A percentile compares a stretch with the other conserved stretches of the same genome.
These are phyloP conservation scores for Mellilla xanthometata DNA, from an alignment of 2,888 invertebrate species.

Conservation along the genomic window DNA sequence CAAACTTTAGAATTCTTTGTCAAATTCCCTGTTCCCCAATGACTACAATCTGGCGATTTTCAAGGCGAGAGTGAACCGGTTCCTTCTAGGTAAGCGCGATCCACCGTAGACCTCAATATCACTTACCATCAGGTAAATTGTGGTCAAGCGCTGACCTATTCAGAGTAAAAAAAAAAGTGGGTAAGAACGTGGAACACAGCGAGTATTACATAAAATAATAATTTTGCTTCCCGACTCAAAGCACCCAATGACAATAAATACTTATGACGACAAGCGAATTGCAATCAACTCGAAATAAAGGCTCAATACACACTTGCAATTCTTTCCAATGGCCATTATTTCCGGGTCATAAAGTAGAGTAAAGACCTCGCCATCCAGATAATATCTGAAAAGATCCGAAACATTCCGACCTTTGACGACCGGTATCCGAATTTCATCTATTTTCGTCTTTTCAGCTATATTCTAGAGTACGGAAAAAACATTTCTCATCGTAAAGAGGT, in stretches of 20 bases:
- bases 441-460: slow-evolving; percentile 37
- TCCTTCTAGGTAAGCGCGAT: too few relatives aligned
- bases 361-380: slow-evolving; percentile 21
- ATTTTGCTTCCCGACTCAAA: background rate
- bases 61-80: too few relatives aligned
- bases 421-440: slow-evolving; percentile 31
- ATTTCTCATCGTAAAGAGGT: slow-evolving; percentile 23
- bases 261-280: slow-evolving; percentile 1
- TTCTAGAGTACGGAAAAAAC: slow-evolving; percentile 36
- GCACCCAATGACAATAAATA: background rate
- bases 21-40: too few relatives aligned
- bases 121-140: too few relatives aligned
- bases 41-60: too few relatives aligned
- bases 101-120: too few relatives aligned
- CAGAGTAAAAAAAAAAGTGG: too few relatives aligned
- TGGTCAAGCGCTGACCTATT: too few relatives aligned
- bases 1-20: too few relatives aligned
- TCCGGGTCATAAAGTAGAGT: slow-evolving; percentile 19
- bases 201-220: too few relatives aligned
- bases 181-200: too few relatives aligned
- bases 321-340: slow-evolving; percentile 13
- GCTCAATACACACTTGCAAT: slow-evolving; percentile 12
- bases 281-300: slow-evolving; percentile 8
- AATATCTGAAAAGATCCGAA: slow-evolving; percentile 29
- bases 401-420: slow-evolving; percentile 38